phyloP scores from a whole-genome alignment of 1,140 invertebrate species.

The Temnothorax nylanderi region DNA sequence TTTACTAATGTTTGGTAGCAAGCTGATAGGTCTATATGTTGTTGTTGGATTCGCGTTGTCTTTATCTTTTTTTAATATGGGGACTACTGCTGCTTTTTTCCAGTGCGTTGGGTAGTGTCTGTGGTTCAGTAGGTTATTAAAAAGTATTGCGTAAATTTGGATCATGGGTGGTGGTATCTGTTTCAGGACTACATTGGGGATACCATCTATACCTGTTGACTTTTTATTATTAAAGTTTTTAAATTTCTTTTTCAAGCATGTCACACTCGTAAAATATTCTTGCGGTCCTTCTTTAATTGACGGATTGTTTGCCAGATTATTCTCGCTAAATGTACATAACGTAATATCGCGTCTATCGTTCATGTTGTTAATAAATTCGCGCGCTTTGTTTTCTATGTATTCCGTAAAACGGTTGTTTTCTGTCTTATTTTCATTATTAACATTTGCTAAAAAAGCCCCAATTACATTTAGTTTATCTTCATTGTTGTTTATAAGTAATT shows the following conservation, averaged over 20 bases:
- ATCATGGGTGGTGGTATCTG: not conserved
- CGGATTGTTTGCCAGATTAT: not conserved
- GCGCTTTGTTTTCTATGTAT: not conserved
- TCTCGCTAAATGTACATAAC: not conserved
- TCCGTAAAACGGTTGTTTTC: not conserved
- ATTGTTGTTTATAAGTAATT: not conserved
- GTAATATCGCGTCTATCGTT: not conserved
- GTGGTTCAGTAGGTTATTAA: constrained; percentile 32
- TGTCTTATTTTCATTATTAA: not conserved
- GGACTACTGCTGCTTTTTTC: constrained; percentile 8
- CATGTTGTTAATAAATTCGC: not conserved
- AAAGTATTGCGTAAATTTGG: not conserved
- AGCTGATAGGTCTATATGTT: not conserved
- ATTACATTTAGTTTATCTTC: not conserved
- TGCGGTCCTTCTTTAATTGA: not conserved
- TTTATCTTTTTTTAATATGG: constrained; percentile 43
- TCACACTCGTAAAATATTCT: not conserved
- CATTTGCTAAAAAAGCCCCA: not conserved
- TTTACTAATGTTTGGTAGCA: constrained; percentile 31
- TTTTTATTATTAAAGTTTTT: constrained; percentile 26
- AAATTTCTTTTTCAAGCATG: not conserved
- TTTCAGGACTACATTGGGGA: constrained; percentile 32
- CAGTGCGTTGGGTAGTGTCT: not conserved
- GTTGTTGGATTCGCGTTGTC: not conserved
- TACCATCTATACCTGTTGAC: not conserved